These are phyloP conservation scores for Xestoiulus laeticollis DNA, from an alignment of 2,888 invertebrate genomes.

Conservation along the genomic window DNA sequence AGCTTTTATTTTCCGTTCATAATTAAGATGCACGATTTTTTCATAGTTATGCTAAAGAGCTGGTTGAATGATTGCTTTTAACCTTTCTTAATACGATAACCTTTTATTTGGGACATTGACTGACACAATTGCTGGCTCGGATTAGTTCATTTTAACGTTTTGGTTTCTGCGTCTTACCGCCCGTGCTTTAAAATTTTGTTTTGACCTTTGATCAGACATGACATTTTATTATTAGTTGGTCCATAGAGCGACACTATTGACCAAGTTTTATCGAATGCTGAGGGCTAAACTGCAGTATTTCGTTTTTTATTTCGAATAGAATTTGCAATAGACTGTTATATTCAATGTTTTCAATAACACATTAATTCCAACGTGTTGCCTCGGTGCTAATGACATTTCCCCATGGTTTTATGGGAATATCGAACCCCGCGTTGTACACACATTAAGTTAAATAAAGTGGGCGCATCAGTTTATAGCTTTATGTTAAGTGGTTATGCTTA, in stretches of 20 bases:
- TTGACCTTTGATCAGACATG: not conserved
- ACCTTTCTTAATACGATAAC: not conserved
- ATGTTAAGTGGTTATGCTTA: no score
- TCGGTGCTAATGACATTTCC: no score
- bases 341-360: no score
- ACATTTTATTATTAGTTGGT: not conserved
- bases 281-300: not conserved
- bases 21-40: not conserved
- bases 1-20: not conserved
- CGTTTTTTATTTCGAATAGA: no score
- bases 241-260: not conserved
- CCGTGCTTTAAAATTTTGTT: not conserved
- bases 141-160: no score
- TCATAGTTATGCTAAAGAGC: not conserved
- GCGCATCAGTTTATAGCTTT: no score
- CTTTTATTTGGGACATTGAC: constrained; percentile 38
- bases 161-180: not conserved
- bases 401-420: no score
- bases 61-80: not conserved
- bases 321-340: no score
- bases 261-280: not conserved
- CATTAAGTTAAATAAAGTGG: no score
- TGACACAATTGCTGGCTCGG: not conserved
- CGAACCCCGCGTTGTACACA: no score
- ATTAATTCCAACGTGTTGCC: no score